Evolutionary conservation across 2,888 invertebrate genomes (phyloP), one percentile per base, ranked within the genome.

Genomic region (Rhamphomyia laevipes): DNA sequence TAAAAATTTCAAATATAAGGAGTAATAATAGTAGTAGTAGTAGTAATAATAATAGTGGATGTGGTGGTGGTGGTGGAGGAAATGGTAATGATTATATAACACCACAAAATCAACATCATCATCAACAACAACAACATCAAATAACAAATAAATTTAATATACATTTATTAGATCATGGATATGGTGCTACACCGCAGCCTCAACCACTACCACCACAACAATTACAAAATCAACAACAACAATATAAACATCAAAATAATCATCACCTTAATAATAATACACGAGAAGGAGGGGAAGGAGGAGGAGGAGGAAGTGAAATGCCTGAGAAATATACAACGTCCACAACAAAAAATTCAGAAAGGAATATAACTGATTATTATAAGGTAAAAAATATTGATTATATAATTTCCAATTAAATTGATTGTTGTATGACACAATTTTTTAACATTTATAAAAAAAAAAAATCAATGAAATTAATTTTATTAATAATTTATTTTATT

Each of bases 151-250:
- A 45, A 33, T 45, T 16, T 45, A 31, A 31, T 35, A 16, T 83
- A 57, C 88, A 89, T 71, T 77, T 89, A 61, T 76, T 86, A 60
- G 89, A 90, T 70, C 89, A 90, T 66, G 88, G 86, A 59, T 90
- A 90, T 73, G 88, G 88, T 57, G 85, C 84, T 61, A 86, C 86
- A 56, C 84, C 86, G 53, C 79, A 82, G 64, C 78, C 78, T 61
- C 81, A 80, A 68, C 76, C 80, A 58, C 74, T 78, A 62, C 74
- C 75, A 46, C 52, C 35, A 16, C 55, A 45, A 55, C 74, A 75
- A 47, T 56, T 47, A 37, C 56, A 50, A 33, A 46, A 27, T 13
- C 49, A 43, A 21, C 49, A 15, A 38, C 50, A 27, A 35, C 46
- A 41, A 33, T 33, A 17, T 15, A 21, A 45, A 11, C 53, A 38